These are phyloP conservation scores for Scaptomyza parva DNA, from an alignment of 2,888 invertebrate species.

Conservation along the genomic window DNA sequence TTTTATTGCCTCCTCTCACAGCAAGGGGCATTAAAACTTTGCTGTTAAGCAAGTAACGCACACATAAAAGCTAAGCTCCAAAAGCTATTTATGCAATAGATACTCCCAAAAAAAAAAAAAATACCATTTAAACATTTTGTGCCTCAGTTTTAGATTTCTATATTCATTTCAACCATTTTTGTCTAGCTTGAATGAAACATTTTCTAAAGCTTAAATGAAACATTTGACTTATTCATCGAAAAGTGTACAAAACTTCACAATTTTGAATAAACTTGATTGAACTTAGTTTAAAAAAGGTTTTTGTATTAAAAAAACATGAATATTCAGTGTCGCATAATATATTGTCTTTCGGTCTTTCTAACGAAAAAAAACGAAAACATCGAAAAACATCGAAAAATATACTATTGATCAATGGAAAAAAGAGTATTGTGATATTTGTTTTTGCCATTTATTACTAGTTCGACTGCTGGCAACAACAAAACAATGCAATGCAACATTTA, in stretches of 20 bases:
- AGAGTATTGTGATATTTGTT: conserved; percentile 40
- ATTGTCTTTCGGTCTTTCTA: conserved; percentile 7
- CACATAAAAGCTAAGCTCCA: conserved; percentile 27
- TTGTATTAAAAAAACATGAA: neutral
- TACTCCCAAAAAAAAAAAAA: neutral
- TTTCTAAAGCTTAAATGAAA: too few relatives aligned
- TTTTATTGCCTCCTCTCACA: conserved; percentile 37
- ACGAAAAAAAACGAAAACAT: neutral
- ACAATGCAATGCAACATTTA: conserved; percentile 58
- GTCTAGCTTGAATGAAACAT: too few relatives aligned
- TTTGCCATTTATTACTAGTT: conserved; percentile 17
- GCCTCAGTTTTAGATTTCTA: neutral
- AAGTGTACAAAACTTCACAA: neutral
- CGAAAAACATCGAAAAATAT: neutral
- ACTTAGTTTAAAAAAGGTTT: neutral
- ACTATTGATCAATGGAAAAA: neutral
- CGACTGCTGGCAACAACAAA: conserved; percentile 12
- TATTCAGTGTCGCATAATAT: conserved; percentile 3
- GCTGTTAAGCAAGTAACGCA: conserved; percentile 41
- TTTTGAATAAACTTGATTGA: neutral
- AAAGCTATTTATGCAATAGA: conserved; percentile 23
- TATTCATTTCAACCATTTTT: neutral
- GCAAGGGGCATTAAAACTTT: conserved; percentile 43
- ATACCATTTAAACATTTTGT: neutral
- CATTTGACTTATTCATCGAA: neutral